Conservation (phyloP, 1,140 invertebrate species). For the Teleopsis dalmanni region DNA sequence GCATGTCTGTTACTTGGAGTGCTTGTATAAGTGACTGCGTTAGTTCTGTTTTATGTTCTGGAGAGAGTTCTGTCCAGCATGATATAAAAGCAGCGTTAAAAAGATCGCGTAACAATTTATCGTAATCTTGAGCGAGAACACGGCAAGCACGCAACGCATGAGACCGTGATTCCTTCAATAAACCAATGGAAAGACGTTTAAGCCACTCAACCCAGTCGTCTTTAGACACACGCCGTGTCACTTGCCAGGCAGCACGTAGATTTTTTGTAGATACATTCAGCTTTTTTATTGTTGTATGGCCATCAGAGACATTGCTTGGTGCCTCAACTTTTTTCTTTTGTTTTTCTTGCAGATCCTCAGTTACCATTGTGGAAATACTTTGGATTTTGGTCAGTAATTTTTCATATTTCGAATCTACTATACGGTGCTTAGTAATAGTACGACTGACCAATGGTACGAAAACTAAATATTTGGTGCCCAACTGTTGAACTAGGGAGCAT, state of each 20-base stretch:
- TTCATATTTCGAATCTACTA: conserved; percentile 74
- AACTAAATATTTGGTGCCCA: conserved; percentile 84
- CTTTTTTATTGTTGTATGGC: conserved; percentile 64
- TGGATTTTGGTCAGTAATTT: conserved; percentile 62
- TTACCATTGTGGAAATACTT: conserved; percentile 56
- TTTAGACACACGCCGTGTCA: conserved; percentile 81
- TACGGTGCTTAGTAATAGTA: conserved; percentile 74
- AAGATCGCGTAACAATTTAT: conserved; percentile 85
- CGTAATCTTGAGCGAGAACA: conserved; percentile 88
- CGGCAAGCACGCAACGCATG: conserved; percentile 86
- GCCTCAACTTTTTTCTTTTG: conserved; percentile 51
- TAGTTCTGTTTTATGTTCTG: conserved; percentile 75
- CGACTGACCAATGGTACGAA: conserved; percentile 89
- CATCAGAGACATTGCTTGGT: conserved; percentile 34
- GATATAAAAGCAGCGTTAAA: conserved; percentile 99
- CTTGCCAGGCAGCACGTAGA: conserved; percentile 84
- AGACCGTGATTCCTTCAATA: conserved; percentile 93
- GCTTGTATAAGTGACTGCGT: conserved; percentile 84
- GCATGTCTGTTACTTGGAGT: conserved; percentile 83
- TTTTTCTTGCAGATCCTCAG: conserved; percentile 56
- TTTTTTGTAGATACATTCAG: conserved; percentile 77
- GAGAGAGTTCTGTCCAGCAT: conserved; percentile 93
- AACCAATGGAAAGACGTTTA: conserved; percentile 78
- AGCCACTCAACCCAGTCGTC: conserved; percentile 99
- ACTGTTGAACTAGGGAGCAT: conserved; percentile 76